Evolutionary conservation across 2,797 vertebrate species (phyloP).

Genomic region (Melanotaenia boesemani): DNA sequence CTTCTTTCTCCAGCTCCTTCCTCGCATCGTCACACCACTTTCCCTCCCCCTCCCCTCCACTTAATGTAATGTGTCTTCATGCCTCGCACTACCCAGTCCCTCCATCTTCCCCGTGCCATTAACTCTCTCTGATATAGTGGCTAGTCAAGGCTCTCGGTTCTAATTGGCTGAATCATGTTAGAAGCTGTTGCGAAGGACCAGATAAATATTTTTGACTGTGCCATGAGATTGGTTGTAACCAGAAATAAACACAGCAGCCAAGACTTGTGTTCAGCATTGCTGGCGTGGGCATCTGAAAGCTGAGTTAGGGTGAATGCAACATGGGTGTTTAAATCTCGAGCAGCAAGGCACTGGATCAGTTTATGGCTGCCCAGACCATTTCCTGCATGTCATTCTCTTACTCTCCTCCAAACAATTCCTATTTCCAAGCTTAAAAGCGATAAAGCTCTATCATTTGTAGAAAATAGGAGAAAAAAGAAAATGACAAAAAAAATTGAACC

Average conservation of each 20-base stretch:
- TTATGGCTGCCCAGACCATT: not conserved
- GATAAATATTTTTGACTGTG: constrained; percentile 46
- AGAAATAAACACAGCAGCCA: constrained; percentile 27
- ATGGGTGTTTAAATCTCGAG: not conserved
- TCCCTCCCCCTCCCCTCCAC: constrained; percentile 10
- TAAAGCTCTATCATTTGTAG: not conserved
- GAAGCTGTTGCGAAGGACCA: constrained; percentile 50
- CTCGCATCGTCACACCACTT: not conserved
- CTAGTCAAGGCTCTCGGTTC: constrained; percentile 46
- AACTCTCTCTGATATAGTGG: constrained; percentile 52
- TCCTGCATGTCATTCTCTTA: not conserved
- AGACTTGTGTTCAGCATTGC: not conserved
- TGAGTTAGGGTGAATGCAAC: not conserved
- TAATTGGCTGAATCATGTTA: constrained; percentile 61
- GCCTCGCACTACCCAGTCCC: constrained; percentile 32
- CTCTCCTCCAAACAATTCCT: not conserved
- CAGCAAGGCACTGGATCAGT: not conserved
- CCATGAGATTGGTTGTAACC: constrained; percentile 10
- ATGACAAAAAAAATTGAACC: not conserved
- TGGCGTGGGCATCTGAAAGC: not conserved
- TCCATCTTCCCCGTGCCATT: constrained; percentile 68
- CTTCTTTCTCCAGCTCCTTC: constrained; percentile 2
- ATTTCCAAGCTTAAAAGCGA: not conserved
- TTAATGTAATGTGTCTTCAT: constrained; percentile 50
- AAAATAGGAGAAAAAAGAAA: not conserved